A percentile compares a stretch with the other conserved stretches of the same genome.
Evolutionary conservation across 2,888 invertebrate genomes (phyloP).

Genomic region (Mamestra brassicae): DNA sequence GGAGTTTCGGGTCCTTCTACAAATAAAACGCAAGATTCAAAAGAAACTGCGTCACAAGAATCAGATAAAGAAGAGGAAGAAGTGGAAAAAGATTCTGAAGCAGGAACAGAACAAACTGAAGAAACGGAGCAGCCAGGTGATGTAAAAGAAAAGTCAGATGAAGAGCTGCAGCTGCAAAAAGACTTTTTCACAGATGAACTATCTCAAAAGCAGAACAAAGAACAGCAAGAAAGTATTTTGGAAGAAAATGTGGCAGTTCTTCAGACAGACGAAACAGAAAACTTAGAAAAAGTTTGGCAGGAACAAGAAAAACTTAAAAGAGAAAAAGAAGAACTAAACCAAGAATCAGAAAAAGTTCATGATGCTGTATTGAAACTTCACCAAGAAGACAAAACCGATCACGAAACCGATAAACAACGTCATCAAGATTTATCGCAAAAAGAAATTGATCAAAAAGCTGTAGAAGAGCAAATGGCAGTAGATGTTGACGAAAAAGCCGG

Average conservation of each 20-base stretch:
- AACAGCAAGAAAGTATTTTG: not conserved
- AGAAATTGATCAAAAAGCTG: not conserved
- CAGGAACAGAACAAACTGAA: not conserved
- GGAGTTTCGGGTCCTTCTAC: not conserved
- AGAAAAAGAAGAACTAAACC: conserved; percentile 10
- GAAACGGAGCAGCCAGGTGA: not conserved
- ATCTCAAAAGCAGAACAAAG: not conserved
- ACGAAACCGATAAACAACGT: not conserved
- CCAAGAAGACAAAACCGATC: not conserved
- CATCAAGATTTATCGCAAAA: not conserved
- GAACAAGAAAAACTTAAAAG: conserved; percentile 9
- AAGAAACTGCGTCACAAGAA: not conserved
- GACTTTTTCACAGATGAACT: not conserved
- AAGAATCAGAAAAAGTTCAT: not conserved
- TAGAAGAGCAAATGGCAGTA: not conserved
- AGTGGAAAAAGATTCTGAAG: not conserved
- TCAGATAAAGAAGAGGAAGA: not conserved
- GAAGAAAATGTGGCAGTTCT: not conserved
- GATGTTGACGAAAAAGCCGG: not conserved
- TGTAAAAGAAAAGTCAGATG: not conserved
- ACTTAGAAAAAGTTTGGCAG: not conserved
- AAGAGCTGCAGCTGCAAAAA: too few relatives aligned
- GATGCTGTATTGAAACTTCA: not conserved
- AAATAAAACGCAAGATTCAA: not conserved
- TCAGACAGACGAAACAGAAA: not conserved